A percentile compares a stretch with the other conserved stretches of the same genome.
These are phyloP conservation scores for Callipepla californica DNA, from an alignment of 2,113 vertebrate genomes.

Conservation along the genomic window DNA sequence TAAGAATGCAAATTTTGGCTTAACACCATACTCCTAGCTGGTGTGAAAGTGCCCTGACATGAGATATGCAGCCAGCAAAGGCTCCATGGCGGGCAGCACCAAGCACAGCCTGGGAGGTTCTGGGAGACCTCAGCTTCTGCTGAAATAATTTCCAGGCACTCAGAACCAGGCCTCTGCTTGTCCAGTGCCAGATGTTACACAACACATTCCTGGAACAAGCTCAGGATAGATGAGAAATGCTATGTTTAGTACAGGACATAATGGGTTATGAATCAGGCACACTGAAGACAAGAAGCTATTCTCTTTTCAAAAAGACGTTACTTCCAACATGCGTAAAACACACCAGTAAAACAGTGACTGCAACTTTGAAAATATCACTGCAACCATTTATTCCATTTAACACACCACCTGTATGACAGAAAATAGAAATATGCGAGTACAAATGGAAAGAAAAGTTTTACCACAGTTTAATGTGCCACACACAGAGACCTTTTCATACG, in stretches of 20 bases:
- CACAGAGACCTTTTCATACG: conserved; percentile 39
- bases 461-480: conserved; percentile 27
- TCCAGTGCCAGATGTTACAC: conserved; percentile 54
- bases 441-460: conserved; percentile 49
- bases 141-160: conserved; percentile 24
- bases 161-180: not conserved
- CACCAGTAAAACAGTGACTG: conserved; percentile 21
- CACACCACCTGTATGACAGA: conserved; percentile 29
- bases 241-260: conserved; percentile 48
- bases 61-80: not conserved
- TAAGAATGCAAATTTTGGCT: not conserved
- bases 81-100: not conserved
- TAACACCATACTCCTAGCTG: accelerated
- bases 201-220: conserved; percentile 56
- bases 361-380: conserved; percentile 43
- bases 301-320: not conserved
- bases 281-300: conserved; percentile 51
- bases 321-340: conserved; percentile 38
- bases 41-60: not conserved
- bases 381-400: conserved; percentile 31
- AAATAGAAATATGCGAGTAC: conserved; percentile 33
- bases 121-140: not conserved
- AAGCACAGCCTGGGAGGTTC: not conserved
- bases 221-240: conserved; percentile 9
- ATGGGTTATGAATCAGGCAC: conserved; percentile 63